phyloP scores from a whole-genome alignment of 2,797 vertebrate genomes.

The Neostethus bicornis region DNA sequence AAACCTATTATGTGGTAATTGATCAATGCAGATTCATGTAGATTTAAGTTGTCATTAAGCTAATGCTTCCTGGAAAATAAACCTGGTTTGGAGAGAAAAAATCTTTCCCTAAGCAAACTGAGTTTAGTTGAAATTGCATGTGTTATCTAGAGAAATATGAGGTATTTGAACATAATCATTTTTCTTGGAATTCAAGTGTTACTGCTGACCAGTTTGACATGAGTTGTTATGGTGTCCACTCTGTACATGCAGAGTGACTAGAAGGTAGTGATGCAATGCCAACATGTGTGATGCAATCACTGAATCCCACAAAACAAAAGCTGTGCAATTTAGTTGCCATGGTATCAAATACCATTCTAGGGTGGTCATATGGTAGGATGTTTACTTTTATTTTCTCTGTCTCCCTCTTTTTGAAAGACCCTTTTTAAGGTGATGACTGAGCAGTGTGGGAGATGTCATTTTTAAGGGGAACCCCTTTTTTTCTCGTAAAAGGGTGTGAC shows the following conservation, averaged over 20 bases:
- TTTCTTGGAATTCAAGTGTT: background rate
- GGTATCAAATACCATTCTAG: slow-evolving; percentile 46
- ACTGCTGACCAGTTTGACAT: background rate
- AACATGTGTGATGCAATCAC: slow-evolving; percentile 58
- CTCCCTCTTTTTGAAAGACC: too few relatives aligned
- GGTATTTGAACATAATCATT: background rate
- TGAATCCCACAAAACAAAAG: slow-evolving; percentile 28
- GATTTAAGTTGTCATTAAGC: slow-evolving; percentile 1
- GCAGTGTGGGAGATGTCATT: too few relatives aligned
- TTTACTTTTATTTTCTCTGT: background rate
- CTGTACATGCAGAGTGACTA: slow-evolving; percentile 5
- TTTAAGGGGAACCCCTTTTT: too few relatives aligned
- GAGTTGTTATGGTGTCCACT: background rate
- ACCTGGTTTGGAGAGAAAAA: background rate
- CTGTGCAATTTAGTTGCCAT: slow-evolving; percentile 43
- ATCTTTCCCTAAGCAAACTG: background rate
- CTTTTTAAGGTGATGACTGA: too few relatives aligned
- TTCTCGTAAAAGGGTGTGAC: too few relatives aligned
- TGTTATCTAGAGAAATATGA: background rate
- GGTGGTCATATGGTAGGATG: slow-evolving; percentile 3
- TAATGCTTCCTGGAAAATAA: background rate
- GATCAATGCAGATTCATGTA: background rate
- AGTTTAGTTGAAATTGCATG: background rate
- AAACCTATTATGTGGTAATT: background rate
- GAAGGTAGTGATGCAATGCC: slow-evolving; percentile 40